Percentiles rank a stretch among this genome's conserved stretches.
phyloP scores from a whole-genome alignment of 1,140 invertebrate genomes.

The Leguminivora glycinivorella region DNA sequence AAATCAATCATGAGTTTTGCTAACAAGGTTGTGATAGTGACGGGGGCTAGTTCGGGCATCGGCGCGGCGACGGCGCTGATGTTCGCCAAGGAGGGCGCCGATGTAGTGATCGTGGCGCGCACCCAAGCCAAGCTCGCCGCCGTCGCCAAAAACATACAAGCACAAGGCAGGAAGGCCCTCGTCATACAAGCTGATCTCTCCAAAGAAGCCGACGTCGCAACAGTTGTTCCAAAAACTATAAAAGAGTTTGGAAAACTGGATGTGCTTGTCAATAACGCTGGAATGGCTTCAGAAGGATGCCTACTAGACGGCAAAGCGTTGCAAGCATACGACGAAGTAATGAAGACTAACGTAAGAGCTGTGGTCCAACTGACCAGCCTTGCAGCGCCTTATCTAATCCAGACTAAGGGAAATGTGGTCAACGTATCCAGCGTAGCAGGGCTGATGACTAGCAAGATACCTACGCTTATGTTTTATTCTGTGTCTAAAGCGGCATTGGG shows the following conservation, averaged over 20 bases:
- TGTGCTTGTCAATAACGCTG: slow-evolving; percentile 87
- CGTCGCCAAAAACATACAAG: slow-evolving; percentile 80
- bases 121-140: slow-evolving; percentile 80
- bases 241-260: slow-evolving; percentile 81
- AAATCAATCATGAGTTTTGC: slow-evolving; percentile 33
- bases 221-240: slow-evolving; percentile 81
- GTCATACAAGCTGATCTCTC: slow-evolving; percentile 82
- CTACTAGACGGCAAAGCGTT: slow-evolving; percentile 83
- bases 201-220: slow-evolving; percentile 81
- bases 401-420: slow-evolving; percentile 85
- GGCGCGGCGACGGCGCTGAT: slow-evolving; percentile 87
- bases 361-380: slow-evolving; percentile 85
- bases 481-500: slow-evolving; percentile 30
- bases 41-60: slow-evolving; percentile 92
- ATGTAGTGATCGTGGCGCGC: slow-evolving; percentile 84
- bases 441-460: background rate
- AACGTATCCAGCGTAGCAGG: slow-evolving; percentile 87
- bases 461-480: background rate
- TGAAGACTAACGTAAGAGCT: slow-evolving; percentile 85
- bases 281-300: slow-evolving; percentile 82
- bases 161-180: slow-evolving; percentile 69
- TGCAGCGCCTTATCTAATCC: slow-evolving; percentile 84
- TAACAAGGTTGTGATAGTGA: slow-evolving; percentile 84
- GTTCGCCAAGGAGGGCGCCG: slow-evolving; percentile 86
- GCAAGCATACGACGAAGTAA: slow-evolving; percentile 83